These are phyloP conservation scores for Buphagus erythrorhynchus DNA, from an alignment of 2,797 vertebrate genomes.

Conservation along the genomic window DNA sequence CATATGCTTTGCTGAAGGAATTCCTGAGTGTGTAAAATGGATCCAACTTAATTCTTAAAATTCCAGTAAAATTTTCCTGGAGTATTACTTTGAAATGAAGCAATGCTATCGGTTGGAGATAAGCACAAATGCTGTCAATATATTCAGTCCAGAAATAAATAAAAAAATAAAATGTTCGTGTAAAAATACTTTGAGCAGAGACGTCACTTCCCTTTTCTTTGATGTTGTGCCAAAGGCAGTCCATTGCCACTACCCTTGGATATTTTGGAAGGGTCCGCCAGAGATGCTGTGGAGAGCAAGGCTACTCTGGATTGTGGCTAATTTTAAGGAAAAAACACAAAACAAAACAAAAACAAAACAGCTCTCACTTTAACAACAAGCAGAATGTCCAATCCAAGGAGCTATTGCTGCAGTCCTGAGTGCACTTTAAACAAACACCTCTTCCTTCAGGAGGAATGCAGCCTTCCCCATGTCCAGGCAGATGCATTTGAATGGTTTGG, in stretches of 20 bases:
- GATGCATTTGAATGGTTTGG: not conserved
- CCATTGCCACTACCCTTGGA: not conserved
- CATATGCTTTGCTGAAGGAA: not conserved
- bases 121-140: not conserved
- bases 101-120: not conserved
- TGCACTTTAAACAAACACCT: not conserved
- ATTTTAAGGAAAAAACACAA: not conserved
- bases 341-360: not conserved
- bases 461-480: not conserved
- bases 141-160: not conserved
- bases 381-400: not conserved
- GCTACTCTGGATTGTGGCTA: not conserved
- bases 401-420: not conserved
- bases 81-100: not conserved
- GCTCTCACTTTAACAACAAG: not conserved
- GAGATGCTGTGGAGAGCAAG: rapidly evolving
- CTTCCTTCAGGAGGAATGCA: not conserved
- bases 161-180: rapidly evolving
- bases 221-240: rapidly evolving
- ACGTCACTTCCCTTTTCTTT: not conserved
- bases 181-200: not conserved
- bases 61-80: not conserved
- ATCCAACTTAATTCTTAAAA: not conserved
- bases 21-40: not conserved
- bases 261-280: not conserved